Percentiles rank a stretch among this genome's conserved stretches.
These are phyloP conservation scores for Botia kubotai DNA, from an alignment of 2,797 vertebrate species.

Conservation along the genomic window DNA sequence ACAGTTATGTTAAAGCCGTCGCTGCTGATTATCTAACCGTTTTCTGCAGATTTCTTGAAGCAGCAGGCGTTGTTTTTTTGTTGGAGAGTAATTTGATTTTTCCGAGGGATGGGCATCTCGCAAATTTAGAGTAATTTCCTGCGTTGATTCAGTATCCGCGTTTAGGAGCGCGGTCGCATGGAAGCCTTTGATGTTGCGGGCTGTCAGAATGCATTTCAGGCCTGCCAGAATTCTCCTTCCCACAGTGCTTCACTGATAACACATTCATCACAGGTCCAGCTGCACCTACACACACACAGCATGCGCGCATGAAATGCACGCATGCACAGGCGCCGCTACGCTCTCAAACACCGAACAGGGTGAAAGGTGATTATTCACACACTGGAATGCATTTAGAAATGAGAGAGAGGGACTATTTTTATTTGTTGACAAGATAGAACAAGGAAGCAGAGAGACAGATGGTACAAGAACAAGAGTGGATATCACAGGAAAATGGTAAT, in stretches of 20 bases:
- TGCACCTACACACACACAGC: conserved; percentile 53
- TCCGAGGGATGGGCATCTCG: conserved; percentile 55
- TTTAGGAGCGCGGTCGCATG: conserved; percentile 75
- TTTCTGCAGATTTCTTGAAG: conserved; percentile 12
- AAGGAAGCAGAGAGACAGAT: conserved; percentile 44
- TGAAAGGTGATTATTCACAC: conserved; percentile 59
- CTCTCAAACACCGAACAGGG: conserved; percentile 40
- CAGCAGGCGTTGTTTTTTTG: conserved; percentile 21
- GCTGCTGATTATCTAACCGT: conserved; percentile 39
- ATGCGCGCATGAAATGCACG: conserved; percentile 9
- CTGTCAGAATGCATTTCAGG: conserved; percentile 80
- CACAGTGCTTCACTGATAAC: conserved; percentile 72
- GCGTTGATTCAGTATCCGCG: conserved; percentile 74
- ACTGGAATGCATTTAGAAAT: conserved; percentile 49
- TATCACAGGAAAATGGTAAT: conserved; percentile 56
- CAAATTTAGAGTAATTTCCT: conserved; percentile 75
- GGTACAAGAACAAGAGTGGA: conserved; percentile 35
- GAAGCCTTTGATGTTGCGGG: conserved; percentile 79
- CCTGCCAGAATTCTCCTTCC: conserved; percentile 75
- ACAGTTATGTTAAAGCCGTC: conserved; percentile 37
- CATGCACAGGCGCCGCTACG: conserved; percentile 3
- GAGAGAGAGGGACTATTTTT: conserved; percentile 37
- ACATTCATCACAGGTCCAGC: conserved; percentile 59
- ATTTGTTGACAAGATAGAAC: conserved; percentile 52
- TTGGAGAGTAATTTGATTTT: conserved; percentile 51